A percentile compares a stretch with the other conserved stretches of the same genome.
These are phyloP conservation scores for Ianthella basta DNA, from an alignment of 37 sponge, comb jelly and placozoan species.

Conservation along the genomic window DNA sequence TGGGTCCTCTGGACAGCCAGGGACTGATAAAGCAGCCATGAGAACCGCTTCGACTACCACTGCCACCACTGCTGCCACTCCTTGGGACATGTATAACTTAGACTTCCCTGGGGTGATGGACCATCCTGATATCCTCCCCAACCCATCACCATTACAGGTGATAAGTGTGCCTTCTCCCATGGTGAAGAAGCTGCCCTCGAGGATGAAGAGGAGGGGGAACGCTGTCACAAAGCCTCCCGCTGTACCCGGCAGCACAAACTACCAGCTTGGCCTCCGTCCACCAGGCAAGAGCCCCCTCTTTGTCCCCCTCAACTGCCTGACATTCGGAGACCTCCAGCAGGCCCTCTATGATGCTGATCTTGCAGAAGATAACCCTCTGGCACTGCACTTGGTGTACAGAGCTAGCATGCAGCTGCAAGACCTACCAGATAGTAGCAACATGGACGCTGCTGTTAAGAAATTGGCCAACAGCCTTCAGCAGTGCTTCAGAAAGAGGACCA, in stretches of 20 bases:
- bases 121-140: not conserved
- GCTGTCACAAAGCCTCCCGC: not conserved
- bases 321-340: not conserved
- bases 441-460: no score
- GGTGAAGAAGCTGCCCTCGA: not conserved
- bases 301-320: not conserved
- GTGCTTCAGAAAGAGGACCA: constrained; percentile 5
- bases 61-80: not conserved
- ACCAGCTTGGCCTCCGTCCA: not conserved
- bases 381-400: not conserved
- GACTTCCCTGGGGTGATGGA: not conserved
- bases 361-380: not conserved
- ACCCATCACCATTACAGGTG: not conserved
- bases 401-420: not conserved
- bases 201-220: not conserved
- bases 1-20: not conserved
- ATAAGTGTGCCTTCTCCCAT: not conserved
- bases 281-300: not conserved
- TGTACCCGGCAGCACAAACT: not conserved
- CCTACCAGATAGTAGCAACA: no score
- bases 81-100: not conserved
- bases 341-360: not conserved
- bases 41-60: not conserved
- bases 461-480: not conserved
- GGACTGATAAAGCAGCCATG: not conserved